Evolutionary conservation across 2,888 invertebrate species (phyloP), one percentile per base, ranked within the genome.

Genomic region (Campoplex capitator): DNA sequence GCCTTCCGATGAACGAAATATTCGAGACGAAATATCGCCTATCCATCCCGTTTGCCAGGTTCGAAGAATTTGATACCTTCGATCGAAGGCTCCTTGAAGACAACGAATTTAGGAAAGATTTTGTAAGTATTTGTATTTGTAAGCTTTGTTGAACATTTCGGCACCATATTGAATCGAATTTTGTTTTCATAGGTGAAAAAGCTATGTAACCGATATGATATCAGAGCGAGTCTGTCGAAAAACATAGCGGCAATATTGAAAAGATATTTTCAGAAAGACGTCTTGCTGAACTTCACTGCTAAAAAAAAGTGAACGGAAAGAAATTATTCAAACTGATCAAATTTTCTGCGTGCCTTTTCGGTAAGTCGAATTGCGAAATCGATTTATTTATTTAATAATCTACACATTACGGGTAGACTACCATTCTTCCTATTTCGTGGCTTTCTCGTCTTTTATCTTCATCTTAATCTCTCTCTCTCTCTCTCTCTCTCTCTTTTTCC

Each of bases 371-470:
- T 18, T 11, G 11, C 1, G 11, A 9, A 45, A 45, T 45, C 11
- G 11, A 45, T 45, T 11, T 45, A 45, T 45, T 45, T 45, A 6
- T 38, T 45, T 45, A 13, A 45, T 13, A 42, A 42, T 8, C 8
- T 42, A 42, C 42, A 42, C 8, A 42, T 42, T 42, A 6, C 42
- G 42, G 8, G 42, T 8, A 42, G 8, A 8, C 6, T 83, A 51
- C 35, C 28, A 73, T 67, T 73, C n/a, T 78, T 82, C 62, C 77
- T 62, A 68, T 45, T 78, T 48, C 62, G 38, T 48, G 48, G 54
- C 45, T 62, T 38, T 58, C 80, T 23, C 75, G 62, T 62, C 32
- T 6, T 6, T 11, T 62, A 58, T 58, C 58, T 28, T 58, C 13
- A 58, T 58, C 28, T 13, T 32, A 28, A 58, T 58, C 58, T n/a